Evolutionary conservation across 2,888 invertebrate species (phyloP), one percentile per base, ranked within the genome.

Genomic region (Ormia ochracea): DNA sequence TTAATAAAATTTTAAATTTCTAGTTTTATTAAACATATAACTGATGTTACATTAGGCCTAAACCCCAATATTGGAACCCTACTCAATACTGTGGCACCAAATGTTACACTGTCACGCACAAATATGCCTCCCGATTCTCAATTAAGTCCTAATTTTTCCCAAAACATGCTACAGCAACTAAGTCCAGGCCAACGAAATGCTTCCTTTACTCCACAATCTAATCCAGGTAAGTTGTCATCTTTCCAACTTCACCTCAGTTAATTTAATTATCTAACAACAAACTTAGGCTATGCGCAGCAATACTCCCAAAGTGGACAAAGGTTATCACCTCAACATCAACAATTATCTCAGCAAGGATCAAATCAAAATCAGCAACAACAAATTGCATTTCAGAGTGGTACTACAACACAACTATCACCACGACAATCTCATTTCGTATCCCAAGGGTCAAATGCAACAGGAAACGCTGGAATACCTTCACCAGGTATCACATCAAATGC

Each of bases 21-120:
- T n/a, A n/a, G n/a, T n/a, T n/a, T n/a, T 50, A 28, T 28, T 14
- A 23, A 23, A 36, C 5, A 9, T 4, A 14, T 36, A 38, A 28
- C 14, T 65, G 38, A 12, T 19, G 21, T 50, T 38, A 41, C 43
- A 82, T 81, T 83, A 86, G 89, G 89, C 78, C 85, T 90, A 38
- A 90, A 88, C 86, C 86, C 90, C 59, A 96, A 95, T 86, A 95
- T 97, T 85, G 95, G 94, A 87, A 96, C 94, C 81, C 91, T 98
- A 84, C 92, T 97, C 85, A 95, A 95, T 87, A 94, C 94, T 56
- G 90, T 89, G 68, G 96, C 96, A 81, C 96, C 96, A 69, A 98
- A 98, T 90, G 97, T 98, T 66, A 94, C 97, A 79, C 91, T 97
- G 82, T 94, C 95, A 89, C 91, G 94, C 78, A 92, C 93, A 43